Conservation (phyloP, 2,113 vertebrate genomes). For the Halcyon senegalensis region DNA sequence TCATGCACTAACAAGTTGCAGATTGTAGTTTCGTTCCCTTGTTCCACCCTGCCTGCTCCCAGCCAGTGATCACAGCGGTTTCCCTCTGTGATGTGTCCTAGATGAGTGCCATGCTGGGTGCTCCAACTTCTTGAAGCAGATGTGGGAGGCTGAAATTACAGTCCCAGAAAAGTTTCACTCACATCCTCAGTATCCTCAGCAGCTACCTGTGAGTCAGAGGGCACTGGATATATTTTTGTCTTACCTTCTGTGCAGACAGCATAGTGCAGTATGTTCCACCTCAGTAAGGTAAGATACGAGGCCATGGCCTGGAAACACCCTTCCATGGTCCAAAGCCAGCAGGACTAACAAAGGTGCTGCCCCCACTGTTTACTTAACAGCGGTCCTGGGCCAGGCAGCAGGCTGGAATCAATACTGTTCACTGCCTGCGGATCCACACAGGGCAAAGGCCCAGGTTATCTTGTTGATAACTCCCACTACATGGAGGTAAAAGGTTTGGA, state of each 20-base stretch:
- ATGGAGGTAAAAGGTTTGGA: neutral
- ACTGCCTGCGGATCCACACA: neutral
- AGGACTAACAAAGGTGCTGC: neutral
- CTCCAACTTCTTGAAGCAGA: neutral
- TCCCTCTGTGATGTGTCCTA: neutral
- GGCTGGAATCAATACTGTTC: neutral
- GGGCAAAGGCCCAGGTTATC: neutral
- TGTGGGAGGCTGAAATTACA: neutral
- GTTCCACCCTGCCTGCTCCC: neutral
- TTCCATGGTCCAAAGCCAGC: neutral
- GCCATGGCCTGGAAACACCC: neutral
- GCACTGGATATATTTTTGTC: neutral
- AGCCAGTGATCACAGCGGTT: neutral
- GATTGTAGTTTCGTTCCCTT: rapidly evolving
- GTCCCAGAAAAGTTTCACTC: neutral
- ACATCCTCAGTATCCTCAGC: neutral
- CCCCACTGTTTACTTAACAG: neutral
- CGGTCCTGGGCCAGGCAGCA: neutral
- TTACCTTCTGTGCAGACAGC: neutral
- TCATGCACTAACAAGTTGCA: neutral
- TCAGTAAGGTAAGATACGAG: neutral
- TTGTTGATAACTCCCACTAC: neutral
- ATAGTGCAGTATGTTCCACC: neutral
- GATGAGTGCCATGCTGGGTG: neutral
- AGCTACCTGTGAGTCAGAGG: neutral